phyloP scores from a whole-genome alignment of 2,888 invertebrate species.

The Drosophila prolongata region DNA sequence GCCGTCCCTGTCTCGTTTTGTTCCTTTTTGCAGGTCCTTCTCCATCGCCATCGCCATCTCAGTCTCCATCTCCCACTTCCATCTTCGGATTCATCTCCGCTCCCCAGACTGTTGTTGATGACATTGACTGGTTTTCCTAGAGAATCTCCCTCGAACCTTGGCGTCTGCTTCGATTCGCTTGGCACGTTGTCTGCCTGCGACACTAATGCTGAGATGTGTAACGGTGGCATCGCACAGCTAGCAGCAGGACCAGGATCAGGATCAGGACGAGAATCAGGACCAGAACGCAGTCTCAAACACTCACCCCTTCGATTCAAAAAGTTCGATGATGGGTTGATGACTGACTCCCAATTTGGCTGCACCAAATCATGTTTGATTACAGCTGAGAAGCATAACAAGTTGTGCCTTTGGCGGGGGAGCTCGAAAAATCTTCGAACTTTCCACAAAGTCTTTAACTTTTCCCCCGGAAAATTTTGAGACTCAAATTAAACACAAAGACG shows the following conservation, averaged over 20 bases:
- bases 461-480: conserved; percentile 42
- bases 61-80: neutral
- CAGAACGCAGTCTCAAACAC: conserved; percentile 14
- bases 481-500: conserved; percentile 69
- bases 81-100: conserved; percentile 6
- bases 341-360: conserved; percentile 38
- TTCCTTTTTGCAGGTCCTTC: conserved; percentile 15
- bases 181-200: conserved; percentile 73
- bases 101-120: conserved; percentile 58
- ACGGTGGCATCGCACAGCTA: conserved; percentile 48
- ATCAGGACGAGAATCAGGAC: conserved; percentile 29
- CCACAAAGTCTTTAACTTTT: conserved; percentile 59
- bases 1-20: conserved; percentile 16
- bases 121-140: conserved; percentile 67
- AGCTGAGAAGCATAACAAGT: conserved; percentile 75
- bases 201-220: conserved; percentile 77
- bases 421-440: conserved; percentile 20
- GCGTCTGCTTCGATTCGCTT: conserved; percentile 64
- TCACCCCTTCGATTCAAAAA: conserved; percentile 22
- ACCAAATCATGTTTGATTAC: conserved; percentile 77
- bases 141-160: conserved; percentile 31
- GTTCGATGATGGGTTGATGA: conserved; percentile 42
- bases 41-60: neutral
- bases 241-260: conserved; percentile 11
- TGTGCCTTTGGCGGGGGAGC: conserved; percentile 29